phyloP scores from a whole-genome alignment of 2,888 invertebrate species.

The Cinara cedri region DNA sequence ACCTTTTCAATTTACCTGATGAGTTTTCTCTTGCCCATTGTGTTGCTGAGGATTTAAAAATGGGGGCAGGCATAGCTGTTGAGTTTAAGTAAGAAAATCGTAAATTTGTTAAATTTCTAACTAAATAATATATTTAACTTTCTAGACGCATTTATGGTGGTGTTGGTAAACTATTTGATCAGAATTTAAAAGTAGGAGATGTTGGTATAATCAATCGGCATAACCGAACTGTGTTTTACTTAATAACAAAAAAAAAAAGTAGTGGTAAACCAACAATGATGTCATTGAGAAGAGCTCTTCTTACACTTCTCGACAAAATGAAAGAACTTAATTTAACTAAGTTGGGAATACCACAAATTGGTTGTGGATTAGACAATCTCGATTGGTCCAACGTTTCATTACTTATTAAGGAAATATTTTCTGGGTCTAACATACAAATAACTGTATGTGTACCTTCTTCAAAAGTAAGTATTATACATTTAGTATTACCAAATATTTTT shows the following conservation, averaged over 20 bases:
- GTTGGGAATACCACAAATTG: slow-evolving; percentile 71
- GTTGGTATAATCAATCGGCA: slow-evolving; percentile 65
- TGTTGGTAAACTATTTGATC: slow-evolving; percentile 63
- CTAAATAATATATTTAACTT: slow-evolving; percentile 40
- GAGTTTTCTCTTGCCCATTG: slow-evolving; percentile 68
- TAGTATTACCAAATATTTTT: slow-evolving; percentile 5
- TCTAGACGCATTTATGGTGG: slow-evolving; percentile 62
- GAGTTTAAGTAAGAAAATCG: slow-evolving; percentile 63
- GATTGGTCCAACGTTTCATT: slow-evolving; percentile 69
- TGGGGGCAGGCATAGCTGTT: slow-evolving; percentile 69
- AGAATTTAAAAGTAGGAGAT: slow-evolving; percentile 63
- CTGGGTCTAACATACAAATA: slow-evolving; percentile 65
- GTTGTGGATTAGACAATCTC: slow-evolving; percentile 72
- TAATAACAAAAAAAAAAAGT: slow-evolving; percentile 69
- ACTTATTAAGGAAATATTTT: slow-evolving; percentile 67
- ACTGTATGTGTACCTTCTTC: slow-evolving; percentile 62
- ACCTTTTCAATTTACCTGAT: slow-evolving; percentile 66
- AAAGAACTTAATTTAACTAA: slow-evolving; percentile 65
- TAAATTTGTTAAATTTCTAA: not conserved
- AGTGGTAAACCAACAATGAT: slow-evolving; percentile 66
- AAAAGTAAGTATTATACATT: slow-evolving; percentile 12
- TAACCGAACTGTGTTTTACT: slow-evolving; percentile 67
- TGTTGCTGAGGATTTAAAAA: slow-evolving; percentile 68
- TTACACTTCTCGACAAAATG: slow-evolving; percentile 64
- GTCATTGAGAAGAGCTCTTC: slow-evolving; percentile 59